These are phyloP conservation scores for Leptogaster cylindrica DNA, from an alignment of 2,888 invertebrate species.

Conservation along the genomic window DNA sequence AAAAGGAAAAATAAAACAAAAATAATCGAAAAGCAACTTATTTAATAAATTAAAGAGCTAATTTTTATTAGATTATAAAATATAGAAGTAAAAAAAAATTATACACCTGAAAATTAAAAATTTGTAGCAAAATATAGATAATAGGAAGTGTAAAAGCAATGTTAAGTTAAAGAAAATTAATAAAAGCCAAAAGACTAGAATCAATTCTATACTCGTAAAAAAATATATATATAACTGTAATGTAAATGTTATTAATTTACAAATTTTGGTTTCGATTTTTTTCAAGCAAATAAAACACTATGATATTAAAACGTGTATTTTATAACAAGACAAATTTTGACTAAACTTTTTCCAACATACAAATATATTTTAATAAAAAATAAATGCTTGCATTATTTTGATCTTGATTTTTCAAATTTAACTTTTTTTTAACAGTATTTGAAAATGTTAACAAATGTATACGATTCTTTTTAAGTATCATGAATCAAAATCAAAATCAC, in stretches of 20 bases:
- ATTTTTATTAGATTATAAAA: not conserved
- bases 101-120: not conserved
- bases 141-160: conserved; percentile 47
- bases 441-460: not conserved
- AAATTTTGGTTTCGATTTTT: too few species aligned
- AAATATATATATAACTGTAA: conserved; percentile 24
- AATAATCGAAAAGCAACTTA: conserved; percentile 23
- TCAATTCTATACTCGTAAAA: conserved; percentile 27
- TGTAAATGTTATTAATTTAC: conserved; percentile 5
- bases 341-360: too few species aligned
- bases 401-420: too few species aligned
- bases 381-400: not conserved
- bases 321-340: not conserved
- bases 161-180: conserved; percentile 48
- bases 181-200: conserved; percentile 45
- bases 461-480: not conserved
- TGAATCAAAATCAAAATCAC: not conserved
- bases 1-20: conserved; percentile 35
- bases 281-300: conserved; percentile 30
- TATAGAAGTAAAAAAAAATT: not conserved
- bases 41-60: not conserved
- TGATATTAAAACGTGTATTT: conserved; percentile 27
- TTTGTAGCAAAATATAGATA: conserved; percentile 27
- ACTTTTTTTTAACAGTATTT: not conserved
- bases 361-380: not conserved